Base-by-base conservation (phyloP, 2,888 invertebrate genomes). In the Scotopteryx bipunctaria region DNA sequence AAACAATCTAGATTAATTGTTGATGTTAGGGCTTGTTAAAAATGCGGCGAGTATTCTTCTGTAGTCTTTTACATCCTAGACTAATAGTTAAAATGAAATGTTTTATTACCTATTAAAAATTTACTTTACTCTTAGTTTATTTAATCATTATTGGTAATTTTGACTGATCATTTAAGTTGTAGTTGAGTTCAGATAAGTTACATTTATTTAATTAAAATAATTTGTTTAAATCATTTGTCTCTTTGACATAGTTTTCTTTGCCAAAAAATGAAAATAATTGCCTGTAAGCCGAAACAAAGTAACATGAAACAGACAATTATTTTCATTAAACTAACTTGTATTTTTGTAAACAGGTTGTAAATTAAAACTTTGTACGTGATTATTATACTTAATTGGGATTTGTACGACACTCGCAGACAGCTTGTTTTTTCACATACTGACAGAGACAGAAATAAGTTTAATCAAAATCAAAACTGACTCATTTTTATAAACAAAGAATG, bases 1-100 rank as follows among this genome's bases (percentile, higher is more conserved):
- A 21, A 17, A 19, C 29, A 19, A 42, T n/a, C 14, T 42, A 15
- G 14, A 41, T 41, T n/a, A n/a, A n/a, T 41, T 29, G 14, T 41
- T 19, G n/a, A 19, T 41, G 21, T 15, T 15, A 3, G 3, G 11
- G 9, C 27, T 27, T 11, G n/a, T 9, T 25, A n/a, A n/a, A 25
- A 25, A 25, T 9, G 25, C 27, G 27, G 11, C n/a, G 9, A 25
- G 4, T 25, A 9, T 25, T 25, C 9, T 25, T 25, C 9, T 3
- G 25, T 25, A 25, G 9, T 9, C n/a, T n/a, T n/a, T n/a, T n/a
- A n/a, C n/a, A n/a, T n/a, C n/a, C n/a, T n/a, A n/a, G n/a, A n/a
- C n/a, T n/a, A n/a, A n/a, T n/a, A n/a, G n/a, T n/a, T n/a, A n/a
- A n/a, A n/a, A n/a, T n/a, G n/a, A n/a, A n/a, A n/a, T n/a, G n/a